Evolutionary conservation across 2,888 invertebrate genomes (phyloP).

Genomic region (Venustoraphidia nigricollis): DNA sequence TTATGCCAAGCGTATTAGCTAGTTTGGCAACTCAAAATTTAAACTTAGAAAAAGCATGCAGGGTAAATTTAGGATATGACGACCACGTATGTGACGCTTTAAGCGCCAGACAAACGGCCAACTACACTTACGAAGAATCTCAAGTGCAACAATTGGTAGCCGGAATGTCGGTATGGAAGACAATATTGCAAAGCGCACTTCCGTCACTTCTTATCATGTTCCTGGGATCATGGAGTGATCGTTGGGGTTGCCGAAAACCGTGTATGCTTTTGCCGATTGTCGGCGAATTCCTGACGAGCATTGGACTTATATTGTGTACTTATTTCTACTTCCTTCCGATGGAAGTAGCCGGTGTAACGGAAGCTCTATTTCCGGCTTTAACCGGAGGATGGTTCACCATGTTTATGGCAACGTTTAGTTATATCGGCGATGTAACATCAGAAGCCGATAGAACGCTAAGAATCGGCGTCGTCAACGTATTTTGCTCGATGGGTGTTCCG

Average conservation of each 20-base stretch:
- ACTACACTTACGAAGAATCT: constrained; percentile 42
- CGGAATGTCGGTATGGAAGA: constrained; percentile 36
- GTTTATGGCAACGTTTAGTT: constrained; percentile 83
- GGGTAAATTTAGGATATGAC: constrained; percentile 61
- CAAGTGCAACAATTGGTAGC: constrained; percentile 39
- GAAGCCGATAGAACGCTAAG: constrained; percentile 69
- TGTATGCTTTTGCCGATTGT: constrained; percentile 38
- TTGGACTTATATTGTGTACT: constrained; percentile 34
- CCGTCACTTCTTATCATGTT: constrained; percentile 38
- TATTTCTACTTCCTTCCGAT: constrained; percentile 38
- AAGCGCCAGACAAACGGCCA: constrained; percentile 53
- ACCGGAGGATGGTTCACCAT: constrained; percentile 65
- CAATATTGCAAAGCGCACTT: constrained; percentile 34
- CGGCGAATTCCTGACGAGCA: constrained; percentile 33
- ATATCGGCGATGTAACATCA: constrained; percentile 74
- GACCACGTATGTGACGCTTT: constrained; percentile 62
- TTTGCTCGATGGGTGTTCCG: constrained; percentile 76
- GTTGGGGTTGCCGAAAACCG: constrained; percentile 36
- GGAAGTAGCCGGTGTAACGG: constrained; percentile 33
- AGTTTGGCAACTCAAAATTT: constrained; percentile 70
- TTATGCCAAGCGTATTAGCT: constrained; percentile 45
- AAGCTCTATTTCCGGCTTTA: constrained; percentile 34
- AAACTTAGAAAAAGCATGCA: constrained; percentile 73
- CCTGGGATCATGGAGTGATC: constrained; percentile 44
- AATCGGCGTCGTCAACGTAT: constrained; percentile 78